Evolutionary conservation across 2,113 vertebrate genomes (phyloP).

Genomic region (Athene cunicularia): DNA sequence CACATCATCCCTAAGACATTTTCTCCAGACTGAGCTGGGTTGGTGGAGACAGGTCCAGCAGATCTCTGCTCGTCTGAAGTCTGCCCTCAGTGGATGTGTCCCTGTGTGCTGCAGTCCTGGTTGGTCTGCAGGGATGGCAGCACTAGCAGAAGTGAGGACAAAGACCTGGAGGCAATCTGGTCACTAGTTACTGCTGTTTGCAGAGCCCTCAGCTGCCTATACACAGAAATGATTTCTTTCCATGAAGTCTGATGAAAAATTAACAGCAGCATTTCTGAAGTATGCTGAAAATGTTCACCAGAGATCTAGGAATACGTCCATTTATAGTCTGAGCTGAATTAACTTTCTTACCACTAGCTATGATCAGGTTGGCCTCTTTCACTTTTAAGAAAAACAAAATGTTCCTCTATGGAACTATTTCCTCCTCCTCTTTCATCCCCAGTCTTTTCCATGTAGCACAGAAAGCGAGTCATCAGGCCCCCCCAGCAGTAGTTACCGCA

Average conservation of each 20-base stretch:
- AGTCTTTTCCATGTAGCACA: conserved; percentile 16
- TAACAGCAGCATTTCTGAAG: not conserved
- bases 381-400: conserved; percentile 3
- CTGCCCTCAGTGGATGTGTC: not conserved
- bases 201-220: not conserved
- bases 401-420: conserved; percentile 29
- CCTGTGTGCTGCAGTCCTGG: not conserved
- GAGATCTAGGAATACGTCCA: not conserved
- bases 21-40: not conserved
- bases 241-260: not conserved
- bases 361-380: not conserved
- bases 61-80: not conserved
- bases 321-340: not conserved
- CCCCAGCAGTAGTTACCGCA: not conserved
- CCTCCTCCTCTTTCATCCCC: not conserved
- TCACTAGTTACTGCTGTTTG: not conserved
- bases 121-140: not conserved
- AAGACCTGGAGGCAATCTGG: not conserved
- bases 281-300: not conserved
- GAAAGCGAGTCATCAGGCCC: not conserved
- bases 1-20: not conserved
- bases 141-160: not conserved
- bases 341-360: not conserved
- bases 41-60: not conserved
- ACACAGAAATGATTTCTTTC: not conserved